Evolutionary conservation across 1,140 invertebrate species (phyloP), one percentile per base, ranked within the genome.

Genomic region (Brachystomella parvula): DNA sequence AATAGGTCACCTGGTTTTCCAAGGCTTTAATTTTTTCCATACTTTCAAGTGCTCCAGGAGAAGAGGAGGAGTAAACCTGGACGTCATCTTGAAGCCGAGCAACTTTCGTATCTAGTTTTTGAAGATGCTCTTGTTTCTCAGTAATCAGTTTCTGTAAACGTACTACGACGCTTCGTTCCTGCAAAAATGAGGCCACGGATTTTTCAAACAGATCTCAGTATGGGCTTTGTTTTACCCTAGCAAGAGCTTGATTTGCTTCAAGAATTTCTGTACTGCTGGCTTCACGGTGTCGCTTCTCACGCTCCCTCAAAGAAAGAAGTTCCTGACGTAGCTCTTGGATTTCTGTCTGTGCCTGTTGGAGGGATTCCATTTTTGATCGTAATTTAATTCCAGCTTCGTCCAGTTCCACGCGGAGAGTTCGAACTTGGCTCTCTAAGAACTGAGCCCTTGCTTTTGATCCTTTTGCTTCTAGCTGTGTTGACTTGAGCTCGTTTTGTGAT

Each of bases 381-480:
- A 72, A 35, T 24, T 60, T 61, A 3, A 30, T 35, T 26, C 64
- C 62, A 15, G 56, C 21, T 21, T 63, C 58, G n/a, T 68, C 66
- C 1, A 72, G 19, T 15, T 72, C 64, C 44, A 9, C 30, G 28
- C 63, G 56, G 3, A 47, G 47, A 1, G 31, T 31, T 32, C 60
- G 58, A 9, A 65, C 33, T 60, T 72, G 71, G 28, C 28, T 61
- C 21, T 72, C 71, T 9, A 72, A 49, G 19, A 32, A 69, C 58
- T 67, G 47, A 39, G 56, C 49, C 24, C 71, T 21, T 26, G 71
- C 67, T 63, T 67, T 72, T 17, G 28, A 59, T 0, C 64, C 70
- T 35, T 61, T 60, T 9, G 35, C 9, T 19, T 67, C 61, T 15
- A 39, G n/a, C 26, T 63, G 31, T 15, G 3, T 3, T 21, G 53